Evolutionary conservation across 2,797 vertebrate species (phyloP), one percentile per base, ranked within the genome.

Genomic region (Sebastes kiyomatsui): DNA sequence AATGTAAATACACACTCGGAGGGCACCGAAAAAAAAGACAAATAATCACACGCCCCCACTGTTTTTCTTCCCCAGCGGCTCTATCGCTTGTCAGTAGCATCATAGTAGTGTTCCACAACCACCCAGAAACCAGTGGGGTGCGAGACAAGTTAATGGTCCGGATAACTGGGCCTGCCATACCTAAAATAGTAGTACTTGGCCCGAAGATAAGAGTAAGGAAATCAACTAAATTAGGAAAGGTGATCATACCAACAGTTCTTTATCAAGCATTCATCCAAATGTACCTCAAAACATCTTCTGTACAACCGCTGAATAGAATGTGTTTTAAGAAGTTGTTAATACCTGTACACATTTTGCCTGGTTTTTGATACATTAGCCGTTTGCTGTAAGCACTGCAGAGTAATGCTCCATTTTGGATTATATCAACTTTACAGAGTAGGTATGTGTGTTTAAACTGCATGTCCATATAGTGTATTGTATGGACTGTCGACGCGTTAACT

Each of bases 281-380:
- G 87, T 89, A 92, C 88, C 85, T 87, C 73, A 84, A 91, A 91
- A 90, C 81, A 75, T 91, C 79, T 72, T 92, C 89, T 94, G 90
- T 94, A 95, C 93, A 95, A 92, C 90, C 84, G 85, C 90, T 92
- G 90, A 91, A 84, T 81, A 93, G 83, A 87, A 83, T 82, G 91
- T 82, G 89, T 90, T 78, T 78, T 83, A 91, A 90, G 88, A 88
- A 90, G 89, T 88, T 85, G 84, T 89, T 90, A 90, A 89, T 90
- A 91, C 87, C 93, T 94, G 93, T 93, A 94, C 90, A 93, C 77
- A 60, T 89, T 55, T 86, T 86, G 83, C 87, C 89, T 92, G 88
- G 77, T 91, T 92, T 72, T 86, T 88, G 85, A 91, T 94, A 93
- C 87, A 85, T 90, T 87, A 85, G 90, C 89, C 81, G 42, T 93